Evolutionary conservation across 2,888 invertebrate species (phyloP).

Genomic region (Saturnia japonica): DNA sequence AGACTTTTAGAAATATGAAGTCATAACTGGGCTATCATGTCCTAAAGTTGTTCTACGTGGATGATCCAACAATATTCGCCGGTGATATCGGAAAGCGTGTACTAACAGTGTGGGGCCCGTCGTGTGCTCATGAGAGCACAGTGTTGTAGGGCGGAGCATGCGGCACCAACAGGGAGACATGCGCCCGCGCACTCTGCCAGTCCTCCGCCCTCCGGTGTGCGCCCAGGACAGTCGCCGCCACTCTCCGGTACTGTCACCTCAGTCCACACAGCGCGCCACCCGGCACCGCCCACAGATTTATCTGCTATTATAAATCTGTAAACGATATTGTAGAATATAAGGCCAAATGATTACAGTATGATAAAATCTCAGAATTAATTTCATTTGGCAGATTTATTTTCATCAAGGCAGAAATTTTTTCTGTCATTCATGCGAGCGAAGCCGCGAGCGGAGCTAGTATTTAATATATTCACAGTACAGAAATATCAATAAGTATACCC

Average conservation of each 20-base stretch:
- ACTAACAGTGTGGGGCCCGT: conserved; percentile 88
- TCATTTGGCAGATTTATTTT: no score
- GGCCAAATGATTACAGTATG: no score
- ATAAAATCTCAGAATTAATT: no score
- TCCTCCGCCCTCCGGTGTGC: conserved; percentile 43
- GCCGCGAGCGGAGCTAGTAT: no score
- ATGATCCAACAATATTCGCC: conserved; percentile 13
- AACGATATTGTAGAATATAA: neutral
- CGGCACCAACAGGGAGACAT: conserved; percentile 68
- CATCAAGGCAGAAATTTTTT: no score
- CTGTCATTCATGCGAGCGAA: no score
- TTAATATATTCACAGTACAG: no score
- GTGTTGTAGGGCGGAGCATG: conserved; percentile 80
- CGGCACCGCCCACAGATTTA: conserved; percentile 96
- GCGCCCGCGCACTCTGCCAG: conserved; percentile 54
- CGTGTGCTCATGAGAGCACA: conserved; percentile 88
- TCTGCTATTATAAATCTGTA: conserved; percentile 96
- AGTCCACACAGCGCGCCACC: conserved; percentile 97
- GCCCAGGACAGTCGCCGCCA: conserved; percentile 72
- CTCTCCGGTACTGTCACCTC: conserved; percentile 87
- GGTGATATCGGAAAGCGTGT: conserved; percentile 36
- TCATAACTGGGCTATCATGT: neutral
- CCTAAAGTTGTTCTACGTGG: neutral
- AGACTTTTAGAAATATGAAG: neutral
- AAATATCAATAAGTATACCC: no score